Conservation (phyloP, 2,113 vertebrate genomes). For the Loxodonta africana region DNA sequence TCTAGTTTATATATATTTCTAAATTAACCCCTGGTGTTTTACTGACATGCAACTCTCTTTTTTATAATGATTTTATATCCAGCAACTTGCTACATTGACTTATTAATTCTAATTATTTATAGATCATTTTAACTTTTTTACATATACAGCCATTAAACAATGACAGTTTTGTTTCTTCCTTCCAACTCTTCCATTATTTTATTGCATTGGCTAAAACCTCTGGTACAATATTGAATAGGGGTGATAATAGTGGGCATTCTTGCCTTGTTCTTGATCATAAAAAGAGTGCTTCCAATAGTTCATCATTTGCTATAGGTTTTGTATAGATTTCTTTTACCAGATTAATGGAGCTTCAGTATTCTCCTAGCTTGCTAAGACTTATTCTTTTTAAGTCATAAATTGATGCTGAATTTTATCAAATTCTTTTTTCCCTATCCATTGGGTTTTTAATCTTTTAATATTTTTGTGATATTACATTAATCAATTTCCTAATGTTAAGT, state of each 20-base stretch:
- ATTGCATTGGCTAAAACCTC: not conserved
- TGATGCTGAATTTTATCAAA: not conserved
- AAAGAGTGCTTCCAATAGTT: not conserved
- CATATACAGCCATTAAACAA: not conserved
- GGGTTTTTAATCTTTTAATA: not conserved
- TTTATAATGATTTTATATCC: not conserved
- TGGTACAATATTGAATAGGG: too few relatives aligned
- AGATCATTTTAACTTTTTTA: not conserved
- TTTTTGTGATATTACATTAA: not conserved
- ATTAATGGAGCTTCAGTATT: conserved; percentile 8
- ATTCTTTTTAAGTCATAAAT: conserved; percentile 14
- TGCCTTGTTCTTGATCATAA: not conserved
- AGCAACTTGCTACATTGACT: not conserved
- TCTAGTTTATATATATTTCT: not conserved
- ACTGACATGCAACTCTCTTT: not conserved
- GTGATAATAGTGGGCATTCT: not conserved
- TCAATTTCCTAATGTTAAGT: conserved; percentile 40
- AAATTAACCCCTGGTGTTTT: not conserved
- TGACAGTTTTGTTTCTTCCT: not conserved
- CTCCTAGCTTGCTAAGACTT: not conserved
- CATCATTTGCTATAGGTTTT: not conserved
- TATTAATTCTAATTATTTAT: not conserved
- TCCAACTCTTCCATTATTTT: not conserved
- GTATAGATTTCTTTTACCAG: not conserved
- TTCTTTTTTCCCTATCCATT: conserved; percentile 31